These are phyloP conservation scores for Euplexia lucipara DNA, from an alignment of 2,888 invertebrate species.

Conservation along the genomic window DNA sequence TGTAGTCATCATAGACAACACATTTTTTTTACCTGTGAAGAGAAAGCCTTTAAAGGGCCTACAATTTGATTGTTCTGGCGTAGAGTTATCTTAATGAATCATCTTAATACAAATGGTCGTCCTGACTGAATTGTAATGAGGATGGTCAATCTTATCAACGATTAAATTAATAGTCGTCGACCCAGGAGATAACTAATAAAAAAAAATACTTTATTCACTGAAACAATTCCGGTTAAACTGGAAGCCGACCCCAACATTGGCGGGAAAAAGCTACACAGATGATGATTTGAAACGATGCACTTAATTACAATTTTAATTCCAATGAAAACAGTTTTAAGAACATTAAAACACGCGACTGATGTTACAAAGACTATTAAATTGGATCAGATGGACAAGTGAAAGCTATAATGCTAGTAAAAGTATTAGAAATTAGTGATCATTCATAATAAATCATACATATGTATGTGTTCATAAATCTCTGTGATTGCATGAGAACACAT, in stretches of 20 bases:
- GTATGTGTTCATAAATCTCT: conserved; percentile 55
- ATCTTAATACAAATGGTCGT: conserved; percentile 9
- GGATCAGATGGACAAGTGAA: conserved; percentile 55
- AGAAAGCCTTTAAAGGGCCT: conserved; percentile 39
- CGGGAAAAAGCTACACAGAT: conserved; percentile 18
- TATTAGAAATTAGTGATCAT: conserved; percentile 63
- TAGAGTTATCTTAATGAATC: conserved; percentile 20
- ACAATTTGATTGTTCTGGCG: conserved; percentile 12
- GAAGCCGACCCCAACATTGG: too few species aligned
- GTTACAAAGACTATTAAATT: conserved; percentile 38
- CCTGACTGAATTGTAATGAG: too few species aligned
- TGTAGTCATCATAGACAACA: conserved; percentile 50
- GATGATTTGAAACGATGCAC: neutral
- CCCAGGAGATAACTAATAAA: too few species aligned
- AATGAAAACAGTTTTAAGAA: conserved; percentile 20
- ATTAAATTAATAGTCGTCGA: too few species aligned
- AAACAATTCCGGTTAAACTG: too few species aligned
- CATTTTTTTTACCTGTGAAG: conserved; percentile 25
- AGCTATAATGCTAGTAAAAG: conserved; percentile 48
- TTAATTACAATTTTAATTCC: conserved; percentile 7
- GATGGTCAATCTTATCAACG: too few species aligned
- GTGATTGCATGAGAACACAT: conserved; percentile 47
- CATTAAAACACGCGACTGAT: conserved; percentile 44
- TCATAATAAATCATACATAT: conserved; percentile 57
- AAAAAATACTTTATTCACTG: too few species aligned